Base-by-base conservation (phyloP, 2,113 vertebrate genomes). In the Oenanthe oenanthe region DNA sequence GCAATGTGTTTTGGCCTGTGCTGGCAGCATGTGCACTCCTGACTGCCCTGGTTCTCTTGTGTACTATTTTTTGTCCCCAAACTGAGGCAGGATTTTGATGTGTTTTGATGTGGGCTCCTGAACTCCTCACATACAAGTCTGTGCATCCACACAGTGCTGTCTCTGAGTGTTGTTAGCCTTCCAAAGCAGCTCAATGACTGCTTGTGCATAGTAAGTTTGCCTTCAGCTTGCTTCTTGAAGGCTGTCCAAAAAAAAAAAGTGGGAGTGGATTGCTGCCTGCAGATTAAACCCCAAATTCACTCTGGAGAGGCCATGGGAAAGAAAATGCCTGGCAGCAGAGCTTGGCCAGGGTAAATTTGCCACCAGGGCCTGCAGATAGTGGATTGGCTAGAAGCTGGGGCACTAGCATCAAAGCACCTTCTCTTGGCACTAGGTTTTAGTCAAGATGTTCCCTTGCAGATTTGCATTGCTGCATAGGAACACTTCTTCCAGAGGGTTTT, bases 131-230 rank as follows among this genome's bases (percentile, higher is more conserved):
- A 11, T 12, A 2, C 11, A 1, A 5, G 42, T 16, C 51, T 62
- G 65, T 38, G 13, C 81, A 8, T 50, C 60, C 51, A 5, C 19
- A 6, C 22, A 0, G 0, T 0, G 6, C 48, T 3, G 3, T 38
- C 54, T 56, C n/a, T 47, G 15, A 10, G 34, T 11, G 3, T 43
- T 12, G 5, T 32, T 6, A 12, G 18, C 12, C 11, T 43, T 63
- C 43, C 29, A 43, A 50, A 56, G 47, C 74, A 65, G 66, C 58
- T 74, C 66, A 10, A 0, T 0, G 1, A 34, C 28, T 72, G 36
- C 22, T 12, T 18, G 16, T 57, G 26, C 74, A 9, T n/a, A n/a
- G 75, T 58, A 34, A 61, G 67, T 60, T 75, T 79, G 67, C 71
- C 67, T 93, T 76, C 50, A 67, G 45, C 54, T 85, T 60, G 28